Base-by-base conservation (phyloP, 1,140 invertebrate genomes). In the Agrypnia vestita region DNA sequence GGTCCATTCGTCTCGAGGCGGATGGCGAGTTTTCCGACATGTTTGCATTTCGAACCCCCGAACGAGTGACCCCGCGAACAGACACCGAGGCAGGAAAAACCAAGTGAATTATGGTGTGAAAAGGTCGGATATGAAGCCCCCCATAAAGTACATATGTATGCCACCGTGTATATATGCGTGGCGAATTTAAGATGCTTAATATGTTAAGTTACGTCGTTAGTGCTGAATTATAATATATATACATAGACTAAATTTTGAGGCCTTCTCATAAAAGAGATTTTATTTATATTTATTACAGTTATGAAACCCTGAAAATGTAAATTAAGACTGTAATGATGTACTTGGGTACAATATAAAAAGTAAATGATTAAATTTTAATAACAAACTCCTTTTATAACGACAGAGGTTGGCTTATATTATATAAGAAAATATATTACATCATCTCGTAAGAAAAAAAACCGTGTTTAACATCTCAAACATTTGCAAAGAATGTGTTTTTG, bases 21-120 rank as follows among this genome's bases (percentile, higher is more conserved):
- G 25, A 6, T 35, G 47, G 47, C 53, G 51, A 55, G 25, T 75
- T 59, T 59, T 59, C 56, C 55, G 73, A 75, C 73, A 59, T 75
- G 73, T 75, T 75, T 75, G 73, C 73, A 61, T 75, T 59, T 59
- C 21, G n/a, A n/a, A n/a, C n/a, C n/a, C n/a, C n/a, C n/a, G n/a
- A n/a, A n/a, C n/a, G 59, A 75, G 73, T 59, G 53, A 56, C 73
- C 25, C 73, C 43, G 53, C 73, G 17, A 49, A 73, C 47, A 25
- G 69, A 73, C 25, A 55, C 0, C 0, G 11, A 4, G 19, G 49
- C 21, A 9, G 69, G 19, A 73, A 55, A 73, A 73, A 12, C 49
- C 21, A 19, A 47, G 0, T 43, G 69, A 73, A 53, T 73, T 73
- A 73, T 55, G 49, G n/a, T 11, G 13, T 17, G 69, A 53, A 73